These are phyloP conservation scores for Acleris holmiana DNA, from an alignment of 2,888 invertebrate genomes.

Conservation along the genomic window DNA sequence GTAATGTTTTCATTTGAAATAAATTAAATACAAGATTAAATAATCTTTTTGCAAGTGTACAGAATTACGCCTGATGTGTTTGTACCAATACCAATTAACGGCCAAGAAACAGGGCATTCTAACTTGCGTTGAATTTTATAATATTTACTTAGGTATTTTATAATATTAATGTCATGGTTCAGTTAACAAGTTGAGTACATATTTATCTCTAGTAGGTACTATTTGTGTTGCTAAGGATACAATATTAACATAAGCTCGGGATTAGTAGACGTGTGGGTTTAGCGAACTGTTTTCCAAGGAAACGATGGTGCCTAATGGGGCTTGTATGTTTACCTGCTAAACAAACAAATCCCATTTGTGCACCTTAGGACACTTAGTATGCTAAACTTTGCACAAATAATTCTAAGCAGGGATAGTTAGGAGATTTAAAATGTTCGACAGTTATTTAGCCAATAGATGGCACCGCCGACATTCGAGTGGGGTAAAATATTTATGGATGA, in stretches of 20 bases:
- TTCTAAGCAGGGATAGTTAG: neutral
- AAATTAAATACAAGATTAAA: too few relatives aligned
- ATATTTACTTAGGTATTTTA: neutral
- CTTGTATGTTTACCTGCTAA: conserved; percentile 12
- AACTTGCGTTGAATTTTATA: too few relatives aligned
- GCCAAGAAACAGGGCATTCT: too few relatives aligned
- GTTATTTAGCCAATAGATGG: too few relatives aligned
- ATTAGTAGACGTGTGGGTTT: conserved; percentile 15
- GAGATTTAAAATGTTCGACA: neutral
- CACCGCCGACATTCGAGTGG: too few relatives aligned
- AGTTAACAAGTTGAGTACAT: neutral
- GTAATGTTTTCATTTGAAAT: too few relatives aligned
- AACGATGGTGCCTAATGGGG: conserved; percentile 18
- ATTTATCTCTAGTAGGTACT: conserved; percentile 9
- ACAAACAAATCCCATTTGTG: too few relatives aligned
- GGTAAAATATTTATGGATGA: too few relatives aligned
- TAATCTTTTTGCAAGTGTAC: too few relatives aligned
- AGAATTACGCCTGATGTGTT: too few relatives aligned
- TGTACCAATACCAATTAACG: too few relatives aligned
- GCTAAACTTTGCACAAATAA: neutral
- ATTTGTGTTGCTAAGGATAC: conserved; percentile 15
- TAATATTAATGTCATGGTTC: conserved; percentile 2
- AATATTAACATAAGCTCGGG: conserved; percentile 13
- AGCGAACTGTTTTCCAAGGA: conserved; percentile 24
- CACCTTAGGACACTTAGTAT: too few relatives aligned